Base-by-base conservation (phyloP, 2,888 invertebrate species). In the Pharmacophagus antenor region DNA sequence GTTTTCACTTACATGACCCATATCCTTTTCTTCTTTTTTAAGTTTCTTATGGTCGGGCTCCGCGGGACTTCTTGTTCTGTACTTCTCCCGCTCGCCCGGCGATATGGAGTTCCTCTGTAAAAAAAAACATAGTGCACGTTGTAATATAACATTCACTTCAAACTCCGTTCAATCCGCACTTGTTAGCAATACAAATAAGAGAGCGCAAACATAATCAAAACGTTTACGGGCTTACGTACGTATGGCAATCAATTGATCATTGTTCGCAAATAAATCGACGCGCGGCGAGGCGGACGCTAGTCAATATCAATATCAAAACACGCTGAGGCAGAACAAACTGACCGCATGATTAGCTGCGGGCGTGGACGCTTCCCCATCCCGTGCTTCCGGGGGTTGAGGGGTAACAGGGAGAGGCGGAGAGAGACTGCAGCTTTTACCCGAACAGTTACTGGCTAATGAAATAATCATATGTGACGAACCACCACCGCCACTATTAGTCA, bases 31-130 rank as follows among this genome's bases (percentile, higher is more conserved):
- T 82, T 96, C 96, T 84, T 96, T 95, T 85, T 95, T 95, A 70
- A 95, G 87, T 78, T 94, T 94, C 75, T 94, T 92, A 69, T 94
- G 94, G 65, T 93, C 93, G 7, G 94, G 93, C 73, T 94, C 94
- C 20, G 93, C 93, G 17, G 95, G 95, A 85, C 95, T 95, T 79
- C 95, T 91, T 71, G 95, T 94, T 83, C 96, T 92, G 80, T 96
- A 96, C 81, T 96, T 96, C 84, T 96, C 96, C 72, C 95, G 90
- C 76, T 95, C 95, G 57, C 94, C 95, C 10, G 96, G 96, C 62
- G 96, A 96, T 89, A 96, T 95, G 73, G 96, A 96, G 90, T 94
- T 96, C 82, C 95, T 93, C 96, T 96, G 93, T 83, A 86, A 84
- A 48, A 67, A 72, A 72, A 67, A 56, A 64, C 54, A 59, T 37